Evolutionary conservation across 2,888 invertebrate species (phyloP).

Genomic region (Scotopteryx bipunctaria): DNA sequence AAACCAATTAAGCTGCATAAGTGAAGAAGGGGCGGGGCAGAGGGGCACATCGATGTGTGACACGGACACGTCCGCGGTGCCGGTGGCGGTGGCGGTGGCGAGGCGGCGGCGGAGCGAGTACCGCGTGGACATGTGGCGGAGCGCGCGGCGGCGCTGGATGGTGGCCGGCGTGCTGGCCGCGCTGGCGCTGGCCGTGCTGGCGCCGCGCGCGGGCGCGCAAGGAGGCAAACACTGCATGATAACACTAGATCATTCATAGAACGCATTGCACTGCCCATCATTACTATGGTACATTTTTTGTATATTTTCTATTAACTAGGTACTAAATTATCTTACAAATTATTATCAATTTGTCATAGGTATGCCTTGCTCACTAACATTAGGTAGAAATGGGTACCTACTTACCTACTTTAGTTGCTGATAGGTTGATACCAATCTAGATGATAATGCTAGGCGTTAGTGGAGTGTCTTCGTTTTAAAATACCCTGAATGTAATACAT

Average conservation of each 20-base stretch:
- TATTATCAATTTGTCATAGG: too few relatives aligned
- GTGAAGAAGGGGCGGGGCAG: not conserved
- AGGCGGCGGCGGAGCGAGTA: constrained; percentile 31
- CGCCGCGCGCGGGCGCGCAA: constrained; percentile 62
- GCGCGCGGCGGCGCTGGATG: constrained; percentile 61
- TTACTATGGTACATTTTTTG: constrained; percentile 13
- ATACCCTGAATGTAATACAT: too few relatives aligned
- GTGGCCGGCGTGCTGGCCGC: constrained; percentile 59
- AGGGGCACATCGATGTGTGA: not conserved
- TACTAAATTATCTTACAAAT: too few relatives aligned
- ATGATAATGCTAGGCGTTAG: too few relatives aligned
- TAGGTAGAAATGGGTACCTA: too few relatives aligned
- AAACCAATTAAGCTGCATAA: not conserved
- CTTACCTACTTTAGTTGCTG: too few relatives aligned
- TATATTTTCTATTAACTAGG: not conserved
- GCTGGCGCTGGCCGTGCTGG: constrained; percentile 59
- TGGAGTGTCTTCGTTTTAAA: too few relatives aligned
- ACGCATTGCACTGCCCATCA: constrained; percentile 61
- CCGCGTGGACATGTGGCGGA: constrained; percentile 55
- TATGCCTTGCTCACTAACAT: too few relatives aligned
- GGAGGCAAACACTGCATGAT: constrained; percentile 74
- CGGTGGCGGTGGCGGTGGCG: not conserved
- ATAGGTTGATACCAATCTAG: too few relatives aligned
- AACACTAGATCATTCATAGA: constrained; percentile 63
- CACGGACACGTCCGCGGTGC: not conserved